phyloP scores from a whole-genome alignment of 1,140 invertebrate species.

The Dendrolimus punctatus region DNA sequence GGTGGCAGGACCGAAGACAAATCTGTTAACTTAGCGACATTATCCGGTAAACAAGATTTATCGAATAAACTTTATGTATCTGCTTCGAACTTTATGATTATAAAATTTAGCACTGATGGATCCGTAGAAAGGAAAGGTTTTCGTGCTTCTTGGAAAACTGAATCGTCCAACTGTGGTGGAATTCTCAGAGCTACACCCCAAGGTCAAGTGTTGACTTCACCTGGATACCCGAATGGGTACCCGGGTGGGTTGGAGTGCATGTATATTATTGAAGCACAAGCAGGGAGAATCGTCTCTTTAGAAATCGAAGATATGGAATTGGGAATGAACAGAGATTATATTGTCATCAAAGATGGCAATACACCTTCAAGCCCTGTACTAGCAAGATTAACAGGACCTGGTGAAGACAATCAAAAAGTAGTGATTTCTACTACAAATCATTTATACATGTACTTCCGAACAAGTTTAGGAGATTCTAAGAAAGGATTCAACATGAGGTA shows the following conservation, averaged over 20 bases:
- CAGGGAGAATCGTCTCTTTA: conserved; percentile 89
- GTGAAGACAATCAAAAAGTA: conserved; percentile 84
- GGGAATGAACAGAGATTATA: conserved; percentile 87
- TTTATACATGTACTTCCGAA: conserved; percentile 94
- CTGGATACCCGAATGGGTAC: conserved; percentile 93
- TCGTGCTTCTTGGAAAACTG: conserved; percentile 93
- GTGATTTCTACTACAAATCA: conserved; percentile 93
- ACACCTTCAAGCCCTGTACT: conserved; percentile 88
- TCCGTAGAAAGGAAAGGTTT: conserved; percentile 96
- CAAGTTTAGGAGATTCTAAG: conserved; percentile 88
- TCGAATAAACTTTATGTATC: conserved; percentile 90
- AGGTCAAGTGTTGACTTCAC: conserved; percentile 87
- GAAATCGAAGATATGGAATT: conserved; percentile 94
- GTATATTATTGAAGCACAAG: conserved; percentile 91
- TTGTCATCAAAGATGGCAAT: conserved; percentile 91
- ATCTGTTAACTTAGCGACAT: conserved; percentile 89
- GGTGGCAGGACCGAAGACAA: conserved; percentile 96
- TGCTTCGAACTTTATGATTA: conserved; percentile 97
- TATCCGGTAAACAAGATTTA: conserved; percentile 91
- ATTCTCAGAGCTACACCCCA: conserved; percentile 86
- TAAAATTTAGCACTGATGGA: conserved; percentile 95
- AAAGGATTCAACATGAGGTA: conserved; percentile 94
- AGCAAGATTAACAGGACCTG: conserved; percentile 85
- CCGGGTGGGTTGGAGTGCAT: conserved; percentile 95
- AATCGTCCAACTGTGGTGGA: conserved; percentile 91